phyloP scores from a whole-genome alignment of 2,113 vertebrate species.

The Leptocoma aspasia region DNA sequence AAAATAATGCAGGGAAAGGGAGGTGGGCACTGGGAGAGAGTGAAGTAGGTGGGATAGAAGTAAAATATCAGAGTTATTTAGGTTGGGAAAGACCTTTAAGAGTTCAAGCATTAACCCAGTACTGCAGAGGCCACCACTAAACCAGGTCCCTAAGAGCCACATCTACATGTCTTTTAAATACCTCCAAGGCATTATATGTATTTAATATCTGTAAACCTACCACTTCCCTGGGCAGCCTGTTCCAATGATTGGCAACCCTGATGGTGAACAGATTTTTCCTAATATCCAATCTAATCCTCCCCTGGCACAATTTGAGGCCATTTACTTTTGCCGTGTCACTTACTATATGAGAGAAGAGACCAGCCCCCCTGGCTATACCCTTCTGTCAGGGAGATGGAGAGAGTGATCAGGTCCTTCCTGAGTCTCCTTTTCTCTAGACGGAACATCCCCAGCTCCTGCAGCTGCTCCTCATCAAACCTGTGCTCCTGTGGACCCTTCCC shows the following conservation, averaged over 20 bases:
- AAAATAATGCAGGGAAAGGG: background rate
- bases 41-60: background rate
- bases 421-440: background rate
- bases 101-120: background rate
- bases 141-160: background rate
- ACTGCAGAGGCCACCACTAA: background rate
- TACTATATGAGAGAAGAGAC: background rate
- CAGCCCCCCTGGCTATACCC: rapidly evolving
- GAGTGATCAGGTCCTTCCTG: too few species aligned
- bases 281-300: background rate
- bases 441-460: background rate
- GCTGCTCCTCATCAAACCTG: background rate
- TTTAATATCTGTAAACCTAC: background rate
- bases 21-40: background rate
- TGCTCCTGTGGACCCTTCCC: background rate
- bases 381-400: background rate
- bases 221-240: background rate
- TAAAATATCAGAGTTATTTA: background rate
- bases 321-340: background rate
- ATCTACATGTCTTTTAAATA: background rate
- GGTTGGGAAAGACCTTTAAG: background rate
- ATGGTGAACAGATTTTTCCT: background rate
- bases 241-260: background rate
- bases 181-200: background rate
- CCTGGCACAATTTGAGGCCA: background rate